A percentile compares a stretch with the other conserved stretches of the same genome.
Evolutionary conservation across 2,113 vertebrate genomes (phyloP).

Genomic region (Uria aalge): DNA sequence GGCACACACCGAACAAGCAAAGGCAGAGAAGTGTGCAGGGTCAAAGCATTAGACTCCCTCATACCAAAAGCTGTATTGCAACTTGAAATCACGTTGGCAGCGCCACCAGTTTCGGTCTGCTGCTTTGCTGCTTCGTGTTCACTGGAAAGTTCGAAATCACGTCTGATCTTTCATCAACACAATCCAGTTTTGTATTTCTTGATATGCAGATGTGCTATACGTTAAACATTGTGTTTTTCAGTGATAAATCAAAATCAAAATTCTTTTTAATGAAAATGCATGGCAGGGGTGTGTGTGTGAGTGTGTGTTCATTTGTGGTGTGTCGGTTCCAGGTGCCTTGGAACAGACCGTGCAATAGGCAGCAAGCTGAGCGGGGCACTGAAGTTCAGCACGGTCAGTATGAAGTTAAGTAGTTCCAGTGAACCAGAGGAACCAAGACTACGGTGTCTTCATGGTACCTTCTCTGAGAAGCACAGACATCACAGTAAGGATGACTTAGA

Average conservation of each 20-base stretch:
- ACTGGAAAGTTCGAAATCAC: background rate
- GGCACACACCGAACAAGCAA: background rate
- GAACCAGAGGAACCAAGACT: background rate
- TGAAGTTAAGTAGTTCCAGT: background rate
- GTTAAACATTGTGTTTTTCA: background rate
- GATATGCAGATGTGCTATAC: background rate
- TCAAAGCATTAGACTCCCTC: background rate
- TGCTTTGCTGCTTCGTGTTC: background rate
- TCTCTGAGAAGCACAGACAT: background rate
- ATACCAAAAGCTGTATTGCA: background rate
- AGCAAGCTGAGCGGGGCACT: background rate
- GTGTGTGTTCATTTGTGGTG: too few relatives aligned
- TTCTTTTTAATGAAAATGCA: background rate
- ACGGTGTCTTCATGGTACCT: accelerated
- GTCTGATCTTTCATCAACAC: background rate
- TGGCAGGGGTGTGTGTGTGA: too few relatives aligned
- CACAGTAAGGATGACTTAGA: background rate
- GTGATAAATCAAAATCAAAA: background rate
- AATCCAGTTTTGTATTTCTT: background rate
- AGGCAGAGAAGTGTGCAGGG: background rate
- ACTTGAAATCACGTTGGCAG: background rate
- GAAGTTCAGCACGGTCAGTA: background rate
- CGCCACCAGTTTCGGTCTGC: background rate
- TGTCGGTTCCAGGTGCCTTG: background rate
- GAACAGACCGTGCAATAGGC: background rate